Conservation (phyloP, 2,113 vertebrate genomes). For the Promerops cafer region DNA sequence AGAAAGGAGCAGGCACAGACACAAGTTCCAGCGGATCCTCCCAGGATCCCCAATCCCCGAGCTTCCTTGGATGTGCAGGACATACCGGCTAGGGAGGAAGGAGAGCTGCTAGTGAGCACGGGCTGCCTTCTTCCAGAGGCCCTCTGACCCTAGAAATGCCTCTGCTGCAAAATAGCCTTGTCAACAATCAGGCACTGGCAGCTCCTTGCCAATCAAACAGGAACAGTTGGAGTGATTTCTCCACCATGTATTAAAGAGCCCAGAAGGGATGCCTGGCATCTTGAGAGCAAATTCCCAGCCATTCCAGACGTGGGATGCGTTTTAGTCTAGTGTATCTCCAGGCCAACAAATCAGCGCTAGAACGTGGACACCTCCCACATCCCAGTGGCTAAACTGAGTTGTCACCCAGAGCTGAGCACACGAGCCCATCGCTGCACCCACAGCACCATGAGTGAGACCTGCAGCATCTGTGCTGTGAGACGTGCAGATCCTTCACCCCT, state of each 20-base stretch:
- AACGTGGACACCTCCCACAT: not conserved
- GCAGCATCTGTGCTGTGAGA: not conserved
- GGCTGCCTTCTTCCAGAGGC: not conserved
- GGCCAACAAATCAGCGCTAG: not conserved
- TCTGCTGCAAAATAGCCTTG: not conserved
- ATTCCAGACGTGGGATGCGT: not conserved
- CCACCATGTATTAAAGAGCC: not conserved
- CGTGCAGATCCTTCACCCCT: not conserved
- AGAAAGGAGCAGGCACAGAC: conserved; percentile 77
- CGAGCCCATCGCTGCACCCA: not conserved
- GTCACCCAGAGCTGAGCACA: not conserved
- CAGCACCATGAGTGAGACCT: accelerated
- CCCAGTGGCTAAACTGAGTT: not conserved
- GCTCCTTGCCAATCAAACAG: not conserved
- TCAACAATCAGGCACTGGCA: not conserved
- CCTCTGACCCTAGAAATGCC: not conserved
- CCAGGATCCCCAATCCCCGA: conserved; percentile 75
- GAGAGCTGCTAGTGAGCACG: not conserved
- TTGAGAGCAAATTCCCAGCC: not conserved
- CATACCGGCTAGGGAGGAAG: conserved; percentile 70
- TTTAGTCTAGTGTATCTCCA: not conserved
- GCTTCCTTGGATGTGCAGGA: conserved; percentile 82
- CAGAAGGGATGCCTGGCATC: not conserved
- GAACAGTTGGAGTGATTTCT: not conserved
- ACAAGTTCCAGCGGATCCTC: conserved; percentile 77